Evolutionary conservation across 2,888 invertebrate genomes (phyloP).

Genomic region (Macrosoma leucophasiata): DNA sequence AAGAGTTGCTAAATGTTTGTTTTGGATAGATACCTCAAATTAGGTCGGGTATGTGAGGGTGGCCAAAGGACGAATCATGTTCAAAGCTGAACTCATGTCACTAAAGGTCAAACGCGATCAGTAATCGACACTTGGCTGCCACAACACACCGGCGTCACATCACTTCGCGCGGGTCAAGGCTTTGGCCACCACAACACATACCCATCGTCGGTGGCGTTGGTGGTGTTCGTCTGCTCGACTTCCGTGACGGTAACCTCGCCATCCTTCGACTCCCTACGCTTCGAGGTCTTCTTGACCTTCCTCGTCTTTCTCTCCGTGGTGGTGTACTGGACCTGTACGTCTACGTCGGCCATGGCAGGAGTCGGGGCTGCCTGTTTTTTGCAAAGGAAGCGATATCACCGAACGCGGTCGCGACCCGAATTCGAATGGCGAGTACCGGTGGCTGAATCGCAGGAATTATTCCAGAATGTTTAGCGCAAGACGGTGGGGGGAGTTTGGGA

Average conservation of each 20-base stretch:
- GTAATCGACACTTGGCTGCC: slow-evolving; percentile 51
- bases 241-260: slow-evolving; percentile 90
- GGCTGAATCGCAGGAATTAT: slow-evolving; percentile 72
- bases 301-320: slow-evolving; percentile 93
- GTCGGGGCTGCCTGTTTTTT: slow-evolving; percentile 38
- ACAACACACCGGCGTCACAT: slow-evolving; percentile 49
- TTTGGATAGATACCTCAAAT: slow-evolving; percentile 69
- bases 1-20: slow-evolving; percentile 8
- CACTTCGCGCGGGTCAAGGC: slow-evolving; percentile 44
- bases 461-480: slow-evolving; percentile 71
- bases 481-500: slow-evolving; percentile 71
- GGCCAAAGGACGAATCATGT: slow-evolving; percentile 43
- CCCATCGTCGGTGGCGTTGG: slow-evolving; percentile 84
- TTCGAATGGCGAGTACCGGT: slow-evolving; percentile 73
- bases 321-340: slow-evolving; percentile 89
- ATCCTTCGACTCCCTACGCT: slow-evolving; percentile 84
- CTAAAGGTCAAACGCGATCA: slow-evolving; percentile 42
- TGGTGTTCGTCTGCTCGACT: slow-evolving; percentile 80
- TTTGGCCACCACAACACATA: slow-evolving; percentile 85
- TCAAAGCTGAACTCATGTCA: slow-evolving; percentile 38
- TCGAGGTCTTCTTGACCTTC: slow-evolving; percentile 90
- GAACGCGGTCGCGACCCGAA: slow-evolving; percentile 75
- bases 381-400: slow-evolving; percentile 55
- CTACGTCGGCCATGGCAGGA: slow-evolving; percentile 90
- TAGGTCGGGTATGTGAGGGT: slow-evolving; percentile 74